Conservation (phyloP, 2,888 invertebrate species). For the Troglohyphantes excavatus region DNA sequence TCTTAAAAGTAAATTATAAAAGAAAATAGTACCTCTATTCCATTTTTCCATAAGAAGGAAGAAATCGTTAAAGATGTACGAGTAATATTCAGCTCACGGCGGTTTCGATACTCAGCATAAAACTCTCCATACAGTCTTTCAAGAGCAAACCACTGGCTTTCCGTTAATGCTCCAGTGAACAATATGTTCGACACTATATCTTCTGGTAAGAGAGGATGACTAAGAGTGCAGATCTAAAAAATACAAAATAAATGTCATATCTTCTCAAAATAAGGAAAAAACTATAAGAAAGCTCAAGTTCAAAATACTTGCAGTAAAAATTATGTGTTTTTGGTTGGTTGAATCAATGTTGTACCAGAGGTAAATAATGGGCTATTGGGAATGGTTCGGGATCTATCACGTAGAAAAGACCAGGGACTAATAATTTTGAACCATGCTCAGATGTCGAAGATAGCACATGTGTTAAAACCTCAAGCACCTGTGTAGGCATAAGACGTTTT, state of each 20-base stretch:
- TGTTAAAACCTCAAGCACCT: no score
- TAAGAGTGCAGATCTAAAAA: slow-evolving; percentile 20
- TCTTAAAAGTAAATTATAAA: no score
- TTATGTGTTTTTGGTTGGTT: no score
- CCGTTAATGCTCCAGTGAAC: slow-evolving; percentile 87
- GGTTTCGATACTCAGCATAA: slow-evolving; percentile 90
- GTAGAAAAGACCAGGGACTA: no score
- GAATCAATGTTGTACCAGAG: no score
- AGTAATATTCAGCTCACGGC: slow-evolving; percentile 93
- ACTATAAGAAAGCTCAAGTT: background rate
- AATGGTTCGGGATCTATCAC: no score
- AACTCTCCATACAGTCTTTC: slow-evolving; percentile 88
- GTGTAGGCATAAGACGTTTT: no score
- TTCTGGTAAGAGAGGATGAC: slow-evolving; percentile 45
- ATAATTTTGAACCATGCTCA: no score
- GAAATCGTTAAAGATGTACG: slow-evolving; percentile 97
- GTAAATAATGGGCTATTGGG: no score
- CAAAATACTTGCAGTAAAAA: no score
- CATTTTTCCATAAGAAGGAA: slow-evolving; percentile 89
- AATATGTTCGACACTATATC: slow-evolving; percentile 87
- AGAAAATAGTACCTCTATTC: slow-evolving; percentile 86
- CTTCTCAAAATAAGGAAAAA: background rate
- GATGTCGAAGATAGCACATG: no score
- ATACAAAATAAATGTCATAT: background rate
- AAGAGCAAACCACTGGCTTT: slow-evolving; percentile 92